A percentile compares a stretch with the other conserved stretches of the same genome.
These are phyloP conservation scores for Sitta europaea DNA, from an alignment of 2,113 vertebrate genomes.

Conservation along the genomic window DNA sequence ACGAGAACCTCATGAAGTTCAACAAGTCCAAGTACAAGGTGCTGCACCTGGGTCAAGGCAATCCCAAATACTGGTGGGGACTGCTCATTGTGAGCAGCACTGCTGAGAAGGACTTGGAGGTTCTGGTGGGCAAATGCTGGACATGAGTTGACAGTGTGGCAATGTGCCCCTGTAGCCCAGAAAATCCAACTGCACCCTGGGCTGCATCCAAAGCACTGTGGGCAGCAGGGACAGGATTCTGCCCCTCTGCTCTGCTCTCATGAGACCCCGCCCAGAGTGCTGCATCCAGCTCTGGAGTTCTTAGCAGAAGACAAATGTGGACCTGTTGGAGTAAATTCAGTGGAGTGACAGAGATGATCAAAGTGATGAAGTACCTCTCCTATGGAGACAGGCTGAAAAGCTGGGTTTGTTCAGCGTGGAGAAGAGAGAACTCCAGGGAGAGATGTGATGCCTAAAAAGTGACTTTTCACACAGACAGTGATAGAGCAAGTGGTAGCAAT, in stretches of 20 bases:
- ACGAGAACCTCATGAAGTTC: background rate
- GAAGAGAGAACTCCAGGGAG: background rate
- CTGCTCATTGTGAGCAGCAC: background rate
- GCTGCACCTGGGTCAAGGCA: background rate
- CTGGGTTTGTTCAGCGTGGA: rapidly evolving
- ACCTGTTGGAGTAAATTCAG: background rate
- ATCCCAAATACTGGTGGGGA: background rate
- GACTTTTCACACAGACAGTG: background rate
- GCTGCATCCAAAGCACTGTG: background rate
- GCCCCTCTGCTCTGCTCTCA: background rate
- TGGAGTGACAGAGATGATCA: too few relatives aligned
- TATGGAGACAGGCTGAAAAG: background rate
- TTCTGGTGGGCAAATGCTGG: background rate
- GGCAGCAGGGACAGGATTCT: background rate
- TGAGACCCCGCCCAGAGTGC: background rate
- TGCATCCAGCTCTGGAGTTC: background rate
- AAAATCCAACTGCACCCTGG: background rate
- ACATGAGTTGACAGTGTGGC: background rate
- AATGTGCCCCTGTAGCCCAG: background rate
- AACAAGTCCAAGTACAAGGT: background rate
- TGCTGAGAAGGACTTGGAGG: background rate
- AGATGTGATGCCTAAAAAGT: background rate
- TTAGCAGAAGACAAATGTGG: background rate
- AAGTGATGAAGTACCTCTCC: background rate
- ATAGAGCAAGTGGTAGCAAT: background rate